Percentiles rank a stretch among this genome's conserved stretches.
Evolutionary conservation across 2,797 vertebrate species (phyloP).

Genomic region (Aplochiton taeniatus): DNA sequence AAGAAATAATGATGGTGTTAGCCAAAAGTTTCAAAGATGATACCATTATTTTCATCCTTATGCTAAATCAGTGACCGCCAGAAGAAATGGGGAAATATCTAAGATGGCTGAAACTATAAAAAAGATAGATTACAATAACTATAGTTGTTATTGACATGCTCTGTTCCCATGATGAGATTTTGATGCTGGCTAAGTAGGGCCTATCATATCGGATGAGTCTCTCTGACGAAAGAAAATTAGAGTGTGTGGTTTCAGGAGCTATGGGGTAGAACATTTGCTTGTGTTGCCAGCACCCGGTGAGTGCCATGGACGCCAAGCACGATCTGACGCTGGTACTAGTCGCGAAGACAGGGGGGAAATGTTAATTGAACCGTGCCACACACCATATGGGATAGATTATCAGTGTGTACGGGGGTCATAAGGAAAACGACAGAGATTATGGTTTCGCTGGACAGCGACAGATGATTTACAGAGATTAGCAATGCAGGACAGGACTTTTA

Average conservation of each 20-base stretch:
- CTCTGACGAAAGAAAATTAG: constrained; percentile 84
- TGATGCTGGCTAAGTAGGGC: constrained; percentile 50
- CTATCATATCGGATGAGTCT: constrained; percentile 64
- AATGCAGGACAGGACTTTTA: constrained; percentile 39
- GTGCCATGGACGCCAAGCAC: constrained; percentile 53
- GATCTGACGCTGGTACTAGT: constrained; percentile 48
- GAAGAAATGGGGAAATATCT: no score
- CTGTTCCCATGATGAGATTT: constrained; percentile 52
- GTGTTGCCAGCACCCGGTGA: constrained; percentile 75
- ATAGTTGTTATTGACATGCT: no score
- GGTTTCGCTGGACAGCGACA: constrained; percentile 55
- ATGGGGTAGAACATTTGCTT: constrained; percentile 69
- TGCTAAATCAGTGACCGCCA: no score
- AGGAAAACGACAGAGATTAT: constrained; percentile 71
- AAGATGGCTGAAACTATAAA: no score
- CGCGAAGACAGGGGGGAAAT: constrained; percentile 36
- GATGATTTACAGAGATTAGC: constrained; percentile 73
- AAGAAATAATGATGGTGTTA: no score
- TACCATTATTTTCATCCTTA: no score
- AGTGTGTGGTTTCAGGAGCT: constrained; percentile 75
- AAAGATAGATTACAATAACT: neutral
- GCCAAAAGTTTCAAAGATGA: no score
- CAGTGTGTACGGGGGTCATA: constrained; percentile 57
- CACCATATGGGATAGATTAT: constrained; percentile 81
- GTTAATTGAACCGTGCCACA: constrained; percentile 66